Evolutionary conservation across 2,113 vertebrate species (phyloP).

Genomic region (Siphamia tubifer): DNA sequence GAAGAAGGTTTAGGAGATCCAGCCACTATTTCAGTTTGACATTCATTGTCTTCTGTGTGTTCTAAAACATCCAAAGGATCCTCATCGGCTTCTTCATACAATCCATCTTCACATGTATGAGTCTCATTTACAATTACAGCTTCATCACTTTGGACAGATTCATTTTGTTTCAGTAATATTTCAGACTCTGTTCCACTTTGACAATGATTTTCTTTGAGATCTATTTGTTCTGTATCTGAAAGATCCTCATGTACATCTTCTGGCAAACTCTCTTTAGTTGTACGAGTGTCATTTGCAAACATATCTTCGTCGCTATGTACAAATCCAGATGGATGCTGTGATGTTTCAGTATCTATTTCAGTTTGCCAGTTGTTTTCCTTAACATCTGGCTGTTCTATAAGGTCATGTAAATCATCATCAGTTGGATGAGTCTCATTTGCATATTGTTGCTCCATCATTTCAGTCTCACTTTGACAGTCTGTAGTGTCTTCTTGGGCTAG

Average conservation of each 20-base stretch:
- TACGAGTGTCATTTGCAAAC: neutral
- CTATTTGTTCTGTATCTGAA: too few species aligned
- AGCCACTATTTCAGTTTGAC: neutral
- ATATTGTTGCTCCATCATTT: neutral
- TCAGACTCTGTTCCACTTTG: neutral
- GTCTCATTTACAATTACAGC: neutral
- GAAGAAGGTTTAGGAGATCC: neutral
- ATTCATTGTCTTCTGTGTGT: too few species aligned
- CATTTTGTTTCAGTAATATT: too few species aligned
- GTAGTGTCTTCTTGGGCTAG: neutral
- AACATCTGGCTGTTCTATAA: too few species aligned
- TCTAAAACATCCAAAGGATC: too few species aligned
- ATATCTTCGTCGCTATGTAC: neutral
- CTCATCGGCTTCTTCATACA: too few species aligned
- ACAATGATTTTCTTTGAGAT: neutral
- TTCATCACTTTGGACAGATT: too few species aligned
- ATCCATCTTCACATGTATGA: neutral
- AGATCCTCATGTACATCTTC: too few species aligned
- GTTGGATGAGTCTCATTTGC: neutral
- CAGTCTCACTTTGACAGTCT: conserved; percentile 5
- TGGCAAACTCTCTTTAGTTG: neutral
- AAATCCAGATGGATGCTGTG: too few species aligned
- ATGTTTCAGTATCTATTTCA: too few species aligned
- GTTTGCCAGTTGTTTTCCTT: too few species aligned
- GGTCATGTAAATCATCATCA: too few species aligned